Percentiles rank a stretch among this genome's conserved stretches.
Conservation (phyloP, 53 echinoderm and acorn worm genomes). For the Pentamera pediparva region DNA sequence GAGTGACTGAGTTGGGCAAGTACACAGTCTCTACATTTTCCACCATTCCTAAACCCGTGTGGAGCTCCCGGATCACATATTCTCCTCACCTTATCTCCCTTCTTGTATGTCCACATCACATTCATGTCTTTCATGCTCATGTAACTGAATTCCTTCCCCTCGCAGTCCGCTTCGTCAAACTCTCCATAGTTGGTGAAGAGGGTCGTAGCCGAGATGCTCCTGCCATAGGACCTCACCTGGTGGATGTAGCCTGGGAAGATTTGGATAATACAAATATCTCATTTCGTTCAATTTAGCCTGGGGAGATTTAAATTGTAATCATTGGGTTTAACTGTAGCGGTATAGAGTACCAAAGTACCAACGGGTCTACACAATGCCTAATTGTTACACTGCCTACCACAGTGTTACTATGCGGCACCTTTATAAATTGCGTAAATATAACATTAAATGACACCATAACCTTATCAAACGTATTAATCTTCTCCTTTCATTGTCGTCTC, state of each 20-base stretch:
- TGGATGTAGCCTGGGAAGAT: conserved; percentile 68
- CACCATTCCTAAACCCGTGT: not conserved
- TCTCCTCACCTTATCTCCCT: conserved; percentile 80
- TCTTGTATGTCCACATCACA: conserved; percentile 93
- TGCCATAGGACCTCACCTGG: conserved; percentile 86
- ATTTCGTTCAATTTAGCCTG: not conserved
- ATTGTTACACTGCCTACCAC: too few relatives aligned
- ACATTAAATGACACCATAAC: too few relatives aligned
- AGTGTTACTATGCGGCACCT: too few relatives aligned
- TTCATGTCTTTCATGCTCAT: conserved; percentile 68
- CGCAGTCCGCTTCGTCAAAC: conserved; percentile 68
- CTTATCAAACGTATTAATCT: too few relatives aligned
- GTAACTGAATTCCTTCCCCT: conserved; percentile 45
- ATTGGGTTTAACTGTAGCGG: too few relatives aligned
- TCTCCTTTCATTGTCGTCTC: too few relatives aligned
- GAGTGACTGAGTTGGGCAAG: too few relatives aligned
- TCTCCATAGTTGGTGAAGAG: conserved; percentile 64
- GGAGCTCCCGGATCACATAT: not conserved
- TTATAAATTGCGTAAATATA: too few relatives aligned
- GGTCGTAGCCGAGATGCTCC: conserved; percentile 79
- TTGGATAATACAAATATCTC: not conserved
- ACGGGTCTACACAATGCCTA: not conserved
- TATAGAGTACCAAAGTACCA: not conserved
- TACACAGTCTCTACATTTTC: too few relatives aligned
- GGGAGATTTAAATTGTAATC: too few relatives aligned